Evolutionary conservation across 1,140 invertebrate genomes (phyloP), one percentile per base, ranked within the genome.

Genomic region (Pseudomyrmex gracilis): DNA sequence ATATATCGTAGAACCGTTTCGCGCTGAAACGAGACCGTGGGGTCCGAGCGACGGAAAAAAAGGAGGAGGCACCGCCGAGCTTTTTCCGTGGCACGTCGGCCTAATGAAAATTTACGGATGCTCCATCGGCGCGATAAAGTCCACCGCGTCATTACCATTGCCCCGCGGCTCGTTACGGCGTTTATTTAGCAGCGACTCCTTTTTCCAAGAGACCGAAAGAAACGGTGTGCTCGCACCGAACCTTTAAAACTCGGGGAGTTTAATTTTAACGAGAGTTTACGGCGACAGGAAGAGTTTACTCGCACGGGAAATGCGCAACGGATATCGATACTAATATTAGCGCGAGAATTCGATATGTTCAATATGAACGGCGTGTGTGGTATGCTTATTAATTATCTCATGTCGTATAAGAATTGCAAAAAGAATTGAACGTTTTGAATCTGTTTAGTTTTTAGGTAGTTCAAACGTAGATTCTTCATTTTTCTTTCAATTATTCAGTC

Each of bases 101-200:
- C 76, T 80, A 80, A 80, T 80, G 76, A 71, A 80, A 80, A 80
- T 80, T 80, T 68, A 80, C 76, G 76, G 76, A 24, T 80, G 55
- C 76, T 80, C 76, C 53, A 80, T 80, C 55, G 76, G n/a, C 53
- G 66, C 53, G 76, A 71, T 80, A 71, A 70, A 80, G 66, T 80
- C 76, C 66, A 70, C 76, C 76, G 66, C 76, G 76, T 80, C 76
- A 71, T 80, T 80, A 80, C 76, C 76, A 71, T 80, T 80, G 66
- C 43, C 53, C 55, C 43, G 64, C 20, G 22, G 66, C 76, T 80
- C 76, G 66, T 80, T 80, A 71, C 64, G n/a, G 66, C 66, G 76
- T 70, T 80, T 71, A 71, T 80, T 80, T 80, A 80, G 66, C 53
- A 20, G 66, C 55, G 76, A 58, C 20, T 71, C 53, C 58, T 55